A percentile compares a stretch with the other conserved stretches of the same genome.
These are phyloP conservation scores for Semotilus atromaculatus DNA, from an alignment of 2,797 vertebrate species.

Conservation along the genomic window DNA sequence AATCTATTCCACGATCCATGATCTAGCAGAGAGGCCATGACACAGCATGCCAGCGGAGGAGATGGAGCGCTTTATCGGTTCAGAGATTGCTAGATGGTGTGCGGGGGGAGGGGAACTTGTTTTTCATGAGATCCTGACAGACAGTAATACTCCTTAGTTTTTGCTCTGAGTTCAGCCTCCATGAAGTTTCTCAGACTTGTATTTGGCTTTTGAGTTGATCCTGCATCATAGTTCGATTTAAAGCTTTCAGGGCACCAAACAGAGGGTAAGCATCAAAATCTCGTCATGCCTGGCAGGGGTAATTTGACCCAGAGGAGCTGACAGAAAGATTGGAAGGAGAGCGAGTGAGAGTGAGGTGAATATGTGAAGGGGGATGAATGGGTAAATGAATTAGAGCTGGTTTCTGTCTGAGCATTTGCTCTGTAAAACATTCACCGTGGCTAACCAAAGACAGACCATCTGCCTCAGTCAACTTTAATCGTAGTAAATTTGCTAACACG, in stretches of 20 bases:
- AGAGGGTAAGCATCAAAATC: constrained; percentile 40
- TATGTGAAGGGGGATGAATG: constrained; percentile 33
- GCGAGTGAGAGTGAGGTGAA: constrained; percentile 11
- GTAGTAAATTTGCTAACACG: background rate
- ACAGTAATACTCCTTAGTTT: background rate
- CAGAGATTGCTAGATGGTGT: background rate
- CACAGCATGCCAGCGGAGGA: background rate
- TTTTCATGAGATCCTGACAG: constrained; percentile 14
- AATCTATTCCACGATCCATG: constrained; percentile 24
- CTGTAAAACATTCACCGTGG: background rate
- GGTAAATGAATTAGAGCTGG: constrained; percentile 41
- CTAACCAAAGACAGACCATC: background rate
- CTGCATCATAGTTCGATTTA: constrained; percentile 40
- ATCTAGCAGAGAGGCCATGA: constrained; percentile 21
- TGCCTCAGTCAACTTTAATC: constrained; percentile 14
- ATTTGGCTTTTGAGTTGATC: constrained; percentile 24
- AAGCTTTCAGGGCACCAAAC: constrained; percentile 31
- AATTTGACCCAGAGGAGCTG: constrained; percentile 46
- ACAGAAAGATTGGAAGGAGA: constrained; percentile 28
- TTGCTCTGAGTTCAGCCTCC: constrained; percentile 11
- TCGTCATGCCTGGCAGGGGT: constrained; percentile 35
- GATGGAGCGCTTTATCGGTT: background rate
- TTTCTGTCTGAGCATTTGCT: constrained; percentile 35
- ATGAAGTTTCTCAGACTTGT: constrained; percentile 4
- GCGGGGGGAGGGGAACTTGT: background rate